A percentile compares a stretch with the other conserved stretches of the same genome.
phyloP scores from a whole-genome alignment of 2,797 vertebrate species.

The Parambassis ranga region DNA sequence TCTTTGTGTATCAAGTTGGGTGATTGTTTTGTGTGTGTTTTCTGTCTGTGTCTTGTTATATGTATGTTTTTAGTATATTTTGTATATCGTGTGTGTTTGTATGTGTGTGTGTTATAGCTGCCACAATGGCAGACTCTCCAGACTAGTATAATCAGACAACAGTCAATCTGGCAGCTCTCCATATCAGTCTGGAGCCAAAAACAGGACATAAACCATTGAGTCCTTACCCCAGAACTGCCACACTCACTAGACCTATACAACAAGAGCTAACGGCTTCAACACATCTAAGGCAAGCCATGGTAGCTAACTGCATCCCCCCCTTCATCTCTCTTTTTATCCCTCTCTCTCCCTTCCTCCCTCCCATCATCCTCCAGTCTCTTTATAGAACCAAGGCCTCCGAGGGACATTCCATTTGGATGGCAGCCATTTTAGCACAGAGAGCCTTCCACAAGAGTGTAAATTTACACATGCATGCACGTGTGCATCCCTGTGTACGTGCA shows the following conservation, averaged over 20 bases:
- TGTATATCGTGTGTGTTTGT: constrained; percentile 11
- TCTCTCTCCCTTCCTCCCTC: constrained; percentile 49
- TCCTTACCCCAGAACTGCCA: constrained; percentile 43
- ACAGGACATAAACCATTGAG: constrained; percentile 60
- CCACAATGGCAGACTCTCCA: constrained; percentile 60
- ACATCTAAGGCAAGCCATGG: constrained; percentile 27
- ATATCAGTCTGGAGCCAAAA: constrained; percentile 60
- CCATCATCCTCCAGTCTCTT: constrained; percentile 68
- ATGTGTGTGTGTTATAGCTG: constrained; percentile 32
- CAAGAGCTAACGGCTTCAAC: constrained; percentile 46
- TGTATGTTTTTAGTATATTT: constrained; percentile 2
- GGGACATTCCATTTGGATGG: constrained; percentile 76
- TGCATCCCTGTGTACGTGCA: constrained; percentile 27
- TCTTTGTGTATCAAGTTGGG: constrained; percentile 2
- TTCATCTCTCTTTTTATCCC: constrained; percentile 58
- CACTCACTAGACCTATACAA: constrained; percentile 55
- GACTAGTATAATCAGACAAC: constrained; percentile 72
- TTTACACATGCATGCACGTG: constrained; percentile 52
- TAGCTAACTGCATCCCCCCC: constrained; percentile 47
- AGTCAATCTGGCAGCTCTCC: constrained; percentile 68
- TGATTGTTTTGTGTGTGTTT: background rate
- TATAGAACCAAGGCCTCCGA: constrained; percentile 71
- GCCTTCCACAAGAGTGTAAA: constrained; percentile 66
- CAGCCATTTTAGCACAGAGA: constrained; percentile 72
- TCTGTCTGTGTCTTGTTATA: background rate